Base-by-base conservation (phyloP, 2,797 vertebrate species). In the Apogon hyalosoma region DNA sequence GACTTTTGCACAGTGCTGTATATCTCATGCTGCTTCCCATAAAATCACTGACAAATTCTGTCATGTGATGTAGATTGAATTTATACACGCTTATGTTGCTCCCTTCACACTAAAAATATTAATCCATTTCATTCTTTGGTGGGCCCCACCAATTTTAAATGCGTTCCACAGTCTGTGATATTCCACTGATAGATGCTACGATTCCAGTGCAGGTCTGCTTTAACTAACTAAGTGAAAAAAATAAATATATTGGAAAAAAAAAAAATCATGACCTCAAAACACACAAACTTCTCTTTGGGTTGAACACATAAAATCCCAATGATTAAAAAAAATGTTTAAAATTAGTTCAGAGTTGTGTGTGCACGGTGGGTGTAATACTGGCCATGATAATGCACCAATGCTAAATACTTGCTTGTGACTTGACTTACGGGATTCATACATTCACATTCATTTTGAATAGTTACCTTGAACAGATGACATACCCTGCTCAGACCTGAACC, bases 261-360 rank as follows among this genome's bases (percentile, higher is more conserved):
- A 52, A 6, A 76, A 77, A 59, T 33, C 28, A 16, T 9, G 1
- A 11, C n/a, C 15, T 28, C n/a, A 53, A 4, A 53, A 12, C 18
- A 36, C 16, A 38, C 7, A 33, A 52, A 52, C 65, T 69, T 56
- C 67, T 85, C 78, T 86, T 89, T 88, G 80, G 76, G 58, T 77
- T 15, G 3, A 59, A 28, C 56, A 36, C 53, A 68, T 80, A 88
- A 80, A 86, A 89, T 89, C 79, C 75, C 31, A 6, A 18, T 73
- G 62, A 47, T 69, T 43, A 66, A 74, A 76, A 61, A 59, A 12
- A n/a, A n/a, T 6, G 15, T 59, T 77, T 47, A 14, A 46, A 61
- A 69, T 78, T 31, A 61, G 73, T 72, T 75, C 67, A 74, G 77
- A 82, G 57, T 38, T 58, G 49, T 46, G 49, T 46, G 21, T 14